Base-by-base conservation (phyloP, 2,888 invertebrate genomes). In the Melanotus villosus region DNA sequence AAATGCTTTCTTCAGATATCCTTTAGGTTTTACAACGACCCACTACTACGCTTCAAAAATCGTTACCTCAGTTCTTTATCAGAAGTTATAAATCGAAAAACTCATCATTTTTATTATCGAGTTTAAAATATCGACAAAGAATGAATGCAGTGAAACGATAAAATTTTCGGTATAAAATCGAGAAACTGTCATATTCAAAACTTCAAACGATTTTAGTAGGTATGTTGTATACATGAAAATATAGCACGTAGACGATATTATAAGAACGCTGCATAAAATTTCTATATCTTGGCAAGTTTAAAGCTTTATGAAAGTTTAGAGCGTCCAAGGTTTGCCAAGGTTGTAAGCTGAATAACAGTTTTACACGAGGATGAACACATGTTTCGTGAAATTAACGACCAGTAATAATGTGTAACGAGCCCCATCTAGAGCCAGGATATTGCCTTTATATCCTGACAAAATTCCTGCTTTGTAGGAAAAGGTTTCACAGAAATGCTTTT, bases 341-440 rank as follows among this genome's bases (percentile, higher is more conserved):
- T 71, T 63, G 52, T 70, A 66, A 68, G 65, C 62, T 67, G 45
- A 59, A 72, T 58, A 62, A 41, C 59, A 67, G 70, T 73, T 76
- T 75, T 67, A 71, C 74, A 68, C 73, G 54, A 72, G 70, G 75
- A 72, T 74, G 76, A 75, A 70, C 75, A 76, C 73, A 73, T 75
- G 74, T 73, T 74, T 76, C 72, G 67, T 59, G 65, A 73, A 74
- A 76, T 73, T 76, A 76, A 76, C 75, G 73, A 70, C 64, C 62
- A 43, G 74, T 70, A 73, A 75, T 74, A 74, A 73, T 72, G 73
- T 71, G 71, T 73, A 72, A 71, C 72, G 70, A 71, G 71, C 64
- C 65, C 56, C 56, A 69, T 72, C 68, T 47, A 41, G 56, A 66
- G 67, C 52, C 66, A 71, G 68, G 66, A 70, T 70, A 68, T 71